Conservation (phyloP, 2,888 invertebrate genomes). For the Pollenia amentaria region DNA sequence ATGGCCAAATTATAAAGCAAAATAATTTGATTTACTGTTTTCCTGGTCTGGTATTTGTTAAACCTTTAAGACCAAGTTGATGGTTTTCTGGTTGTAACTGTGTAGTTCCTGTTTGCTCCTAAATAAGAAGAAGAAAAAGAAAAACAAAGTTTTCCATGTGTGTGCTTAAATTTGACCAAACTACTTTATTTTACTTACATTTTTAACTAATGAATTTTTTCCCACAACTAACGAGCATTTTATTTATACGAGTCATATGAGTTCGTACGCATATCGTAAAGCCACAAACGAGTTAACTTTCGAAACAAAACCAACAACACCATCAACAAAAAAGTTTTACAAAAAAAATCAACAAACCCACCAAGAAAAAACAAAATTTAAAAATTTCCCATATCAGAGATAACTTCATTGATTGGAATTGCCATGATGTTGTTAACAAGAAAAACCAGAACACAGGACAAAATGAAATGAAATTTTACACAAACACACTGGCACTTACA, state of each 20-base stretch:
- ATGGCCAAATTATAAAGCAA: constrained; percentile 51
- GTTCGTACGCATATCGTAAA: constrained; percentile 54
- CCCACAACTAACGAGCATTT: constrained; percentile 75
- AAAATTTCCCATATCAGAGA: constrained; percentile 75
- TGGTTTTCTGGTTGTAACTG: constrained; percentile 22
- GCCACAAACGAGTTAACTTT: constrained; percentile 72
- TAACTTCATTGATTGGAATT: constrained; percentile 75
- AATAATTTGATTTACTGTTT: constrained; percentile 35
- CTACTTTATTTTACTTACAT: constrained; percentile 62
- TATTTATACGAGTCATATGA: constrained; percentile 48
- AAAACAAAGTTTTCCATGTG: neutral
- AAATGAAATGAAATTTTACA: constrained; percentile 41
- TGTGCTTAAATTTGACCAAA: constrained; percentile 34
- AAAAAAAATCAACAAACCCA: constrained; percentile 22
- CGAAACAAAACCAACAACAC: constrained; percentile 31
- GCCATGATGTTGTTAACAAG: constrained; percentile 75
- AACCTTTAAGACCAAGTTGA: constrained; percentile 42
- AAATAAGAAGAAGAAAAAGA: neutral
- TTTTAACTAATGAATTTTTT: constrained; percentile 72
- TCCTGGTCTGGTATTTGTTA: constrained; percentile 1
- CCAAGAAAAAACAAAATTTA: constrained; percentile 33
- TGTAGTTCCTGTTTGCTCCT: constrained; percentile 21
- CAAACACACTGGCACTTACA: constrained; percentile 24
- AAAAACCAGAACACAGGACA: constrained; percentile 72
- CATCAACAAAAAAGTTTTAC: constrained; percentile 43